Percentiles rank a stretch among this genome's conserved stretches.
Conservation (phyloP, 1,140 invertebrate genomes). For the Laodelphax striatellus region DNA sequence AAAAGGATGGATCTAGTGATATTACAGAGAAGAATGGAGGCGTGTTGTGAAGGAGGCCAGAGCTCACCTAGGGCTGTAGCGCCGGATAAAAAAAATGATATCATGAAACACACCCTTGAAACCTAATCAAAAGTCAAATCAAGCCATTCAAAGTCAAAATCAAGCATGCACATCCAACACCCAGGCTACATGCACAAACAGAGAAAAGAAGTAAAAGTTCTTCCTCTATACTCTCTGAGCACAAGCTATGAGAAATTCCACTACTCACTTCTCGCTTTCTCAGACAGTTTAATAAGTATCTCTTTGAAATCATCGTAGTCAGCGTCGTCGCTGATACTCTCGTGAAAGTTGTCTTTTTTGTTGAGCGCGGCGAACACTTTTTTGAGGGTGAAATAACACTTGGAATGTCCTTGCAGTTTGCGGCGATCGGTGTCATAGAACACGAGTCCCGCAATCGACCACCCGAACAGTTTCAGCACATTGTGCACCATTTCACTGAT, state of each 20-base stretch:
- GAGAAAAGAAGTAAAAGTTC: no score
- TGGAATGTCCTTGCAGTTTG: conserved; percentile 47
- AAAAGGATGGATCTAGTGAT: neutral
- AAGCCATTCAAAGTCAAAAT: no score
- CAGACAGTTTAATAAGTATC: conserved; percentile 48
- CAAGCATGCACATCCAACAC: no score
- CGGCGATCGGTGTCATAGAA: conserved; percentile 53
- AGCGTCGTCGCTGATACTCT: conserved; percentile 47
- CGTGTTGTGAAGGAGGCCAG: no score
- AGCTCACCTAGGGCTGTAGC: no score
- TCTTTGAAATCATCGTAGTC: conserved; percentile 40
- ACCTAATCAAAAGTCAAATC: no score
- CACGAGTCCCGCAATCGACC: conserved; percentile 55
- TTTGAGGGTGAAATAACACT: conserved; percentile 60
- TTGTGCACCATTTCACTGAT: conserved; percentile 55
- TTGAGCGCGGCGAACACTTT: conserved; percentile 55
- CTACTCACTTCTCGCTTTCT: conserved; percentile 67
- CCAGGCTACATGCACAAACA: no score
- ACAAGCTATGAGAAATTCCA: no score
- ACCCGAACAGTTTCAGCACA: conserved; percentile 56
- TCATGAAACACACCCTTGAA: no score
- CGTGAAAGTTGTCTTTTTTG: conserved; percentile 35
- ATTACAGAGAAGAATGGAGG: no score
- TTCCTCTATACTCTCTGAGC: no score
- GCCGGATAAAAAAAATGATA: no score